These are phyloP conservation scores for Bambusicola thoracicus DNA, from an alignment of 2,113 vertebrate genomes.

Conservation along the genomic window DNA sequence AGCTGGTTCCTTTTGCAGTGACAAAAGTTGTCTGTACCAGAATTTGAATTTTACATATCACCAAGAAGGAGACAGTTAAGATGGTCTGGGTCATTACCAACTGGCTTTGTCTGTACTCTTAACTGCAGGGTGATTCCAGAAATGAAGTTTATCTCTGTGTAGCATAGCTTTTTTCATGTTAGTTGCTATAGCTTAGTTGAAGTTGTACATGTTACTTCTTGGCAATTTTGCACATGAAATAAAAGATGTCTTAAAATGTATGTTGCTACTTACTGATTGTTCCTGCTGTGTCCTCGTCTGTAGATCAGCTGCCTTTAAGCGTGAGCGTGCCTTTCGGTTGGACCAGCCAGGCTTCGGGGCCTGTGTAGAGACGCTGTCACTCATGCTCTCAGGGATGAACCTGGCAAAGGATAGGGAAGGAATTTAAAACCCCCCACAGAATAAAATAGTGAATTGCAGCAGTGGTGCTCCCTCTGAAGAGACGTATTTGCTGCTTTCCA, in stretches of 20 bases:
- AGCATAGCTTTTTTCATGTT: constrained; percentile 6
- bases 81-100: constrained; percentile 16
- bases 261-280: not conserved
- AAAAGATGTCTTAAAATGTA: constrained; percentile 51
- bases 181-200: constrained; percentile 36
- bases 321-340: not conserved
- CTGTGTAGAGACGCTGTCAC: not conserved
- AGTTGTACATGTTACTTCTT: constrained; percentile 38
- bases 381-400: not conserved
- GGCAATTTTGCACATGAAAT: constrained; percentile 61
- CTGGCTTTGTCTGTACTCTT: constrained; percentile 25
- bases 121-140: not conserved
- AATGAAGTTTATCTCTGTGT: not conserved
- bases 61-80: constrained; percentile 1
- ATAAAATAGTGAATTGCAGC: not conserved
- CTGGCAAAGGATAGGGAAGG: not conserved
- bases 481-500: not conserved
- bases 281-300: not conserved
- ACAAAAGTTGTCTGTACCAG: not conserved
- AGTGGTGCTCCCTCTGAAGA: not conserved
- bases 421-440: not conserved
- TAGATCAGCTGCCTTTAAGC: not conserved
- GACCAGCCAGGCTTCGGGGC: not conserved
- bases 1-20: not conserved
- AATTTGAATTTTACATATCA: not conserved